Evolutionary conservation across 2,113 vertebrate species (phyloP), one percentile per base, ranked within the genome.

Genomic region (Sorex fumeus): DNA sequence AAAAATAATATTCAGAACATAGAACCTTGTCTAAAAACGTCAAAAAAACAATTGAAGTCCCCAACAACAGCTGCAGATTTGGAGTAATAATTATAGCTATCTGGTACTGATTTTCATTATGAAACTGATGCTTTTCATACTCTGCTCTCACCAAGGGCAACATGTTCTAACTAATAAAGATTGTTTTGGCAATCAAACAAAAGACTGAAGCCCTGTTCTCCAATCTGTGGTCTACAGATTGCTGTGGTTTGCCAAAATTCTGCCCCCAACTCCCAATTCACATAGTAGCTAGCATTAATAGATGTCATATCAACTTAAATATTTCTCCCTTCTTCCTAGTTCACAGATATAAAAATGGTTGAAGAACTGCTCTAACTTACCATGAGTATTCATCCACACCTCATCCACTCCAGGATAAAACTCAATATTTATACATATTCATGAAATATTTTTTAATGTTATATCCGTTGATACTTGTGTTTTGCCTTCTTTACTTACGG

Each of bases 31-130:
- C 84, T 83, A 87, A 75, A 82, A 95, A 67, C 50, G 86, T 96
- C 80, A 71, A 67, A 71, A 60, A 32, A 25, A 57, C n/a, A 84
- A 18, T 43, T 87, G 43, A 96, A 87, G 18, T 91, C 93, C 91
- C 87, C 62, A 91, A 67, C 36, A 97, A 95, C 91, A 96, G 91
- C 93, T 95, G 82, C 34, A 75, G 32, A 90, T 88, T 94, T 95
- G 83, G 87, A 83, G 74, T 91, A 43, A 92, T 76, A 91, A 50
- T 28, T 81, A 32, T n/a, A 77, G 2, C 19, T 77, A 32, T 32
- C 62, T 74, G 34, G 40, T 36, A 45, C 69, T 79, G 34, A 13
- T 95, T 90, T 79, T 81, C 36, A 57, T 90, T 60, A 15, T 21
- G 80, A 86, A 47, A 50, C 67, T 84, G 18, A 69, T 87, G 88